phyloP scores from a whole-genome alignment of 1,140 invertebrate species.

The Eciton burchellii region DNA sequence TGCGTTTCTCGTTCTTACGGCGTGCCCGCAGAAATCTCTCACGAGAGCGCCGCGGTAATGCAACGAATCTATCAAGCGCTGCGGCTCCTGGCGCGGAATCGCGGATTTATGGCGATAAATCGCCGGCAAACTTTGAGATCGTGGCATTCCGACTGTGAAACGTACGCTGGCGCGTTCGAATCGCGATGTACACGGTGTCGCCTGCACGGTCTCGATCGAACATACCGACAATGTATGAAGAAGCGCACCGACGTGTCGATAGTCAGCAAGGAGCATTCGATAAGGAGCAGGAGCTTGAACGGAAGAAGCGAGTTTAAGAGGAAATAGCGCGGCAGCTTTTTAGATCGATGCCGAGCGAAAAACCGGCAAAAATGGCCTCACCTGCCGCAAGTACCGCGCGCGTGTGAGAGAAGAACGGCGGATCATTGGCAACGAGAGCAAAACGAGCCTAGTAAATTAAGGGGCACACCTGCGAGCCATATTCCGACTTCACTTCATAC shows the following conservation, averaged over 20 bases:
- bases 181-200: background rate
- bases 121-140: background rate
- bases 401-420: slow-evolving; percentile 1
- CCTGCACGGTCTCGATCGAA: background rate
- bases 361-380: slow-evolving; percentile 1
- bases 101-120: slow-evolving; percentile 19
- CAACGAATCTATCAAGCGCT: background rate
- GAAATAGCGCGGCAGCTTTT: background rate
- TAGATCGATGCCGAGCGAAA: background rate
- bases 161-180: no score
- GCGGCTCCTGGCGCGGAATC: background rate
- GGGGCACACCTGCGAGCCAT: slow-evolving; percentile 30
- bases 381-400: background rate
- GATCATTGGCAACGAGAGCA: slow-evolving; percentile 25
- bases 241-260: background rate
- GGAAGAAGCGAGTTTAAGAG: background rate
- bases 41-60: slow-evolving; percentile 14
- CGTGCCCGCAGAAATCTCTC: background rate
- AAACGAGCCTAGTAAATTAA: slow-evolving; percentile 34
- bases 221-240: background rate
- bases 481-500: background rate
- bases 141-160: background rate
- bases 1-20: background rate
- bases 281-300: background rate
- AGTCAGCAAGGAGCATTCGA: background rate